Base-by-base conservation (phyloP, 2,113 vertebrate genomes). In the Neotoma lepida region DNA sequence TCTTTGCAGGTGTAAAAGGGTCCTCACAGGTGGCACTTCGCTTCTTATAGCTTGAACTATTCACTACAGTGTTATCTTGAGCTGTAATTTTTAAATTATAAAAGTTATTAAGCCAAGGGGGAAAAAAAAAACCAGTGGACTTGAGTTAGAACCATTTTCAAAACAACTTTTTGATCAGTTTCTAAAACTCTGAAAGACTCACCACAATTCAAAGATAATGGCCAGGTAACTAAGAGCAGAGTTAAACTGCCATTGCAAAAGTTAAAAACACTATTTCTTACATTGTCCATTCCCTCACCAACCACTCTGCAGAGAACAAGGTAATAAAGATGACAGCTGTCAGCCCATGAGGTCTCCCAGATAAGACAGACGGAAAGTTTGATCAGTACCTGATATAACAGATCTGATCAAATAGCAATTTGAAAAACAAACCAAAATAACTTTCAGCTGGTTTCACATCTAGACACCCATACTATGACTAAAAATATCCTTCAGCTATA, bases 1-100 rank as follows among this genome's bases (percentile, higher is more conserved):
- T 58, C 97, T 99, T 99, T 0, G 99, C 99, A 96, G 99, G 98
- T 98, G 98, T 99, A 90, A 99, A 99, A 88, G 97, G 98, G 39
- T 98, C 98, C 84, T 98, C 98, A 63, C 98, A 99, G 14, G 99
- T 99, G 74, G 99, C 98, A 95, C 97, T 97, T 95, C 94, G 97
- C 96, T 98, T 98, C 92, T 96, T 98, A 98, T 89, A 97, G 97
- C 88, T 98, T 97, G 93, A 95, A 84, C 96, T 98, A 94, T 98
- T 98, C 78, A 97, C 74, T 95, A 96, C 91, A 85, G 93, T 1
- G 6, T 33, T 96, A 92, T 96, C 97, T 98, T 98, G 95, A 96
- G 93, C 97, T 97, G 81, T 13, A 96, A 94, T 63, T 86, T 95
- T 95, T 46, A 44, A 93, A 91, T 94, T 66, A 64, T 93, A 93